These are phyloP conservation scores for Macrotrachela quadricornifera DNA, from an alignment of 1,140 invertebrate genomes.

Conservation along the genomic window DNA sequence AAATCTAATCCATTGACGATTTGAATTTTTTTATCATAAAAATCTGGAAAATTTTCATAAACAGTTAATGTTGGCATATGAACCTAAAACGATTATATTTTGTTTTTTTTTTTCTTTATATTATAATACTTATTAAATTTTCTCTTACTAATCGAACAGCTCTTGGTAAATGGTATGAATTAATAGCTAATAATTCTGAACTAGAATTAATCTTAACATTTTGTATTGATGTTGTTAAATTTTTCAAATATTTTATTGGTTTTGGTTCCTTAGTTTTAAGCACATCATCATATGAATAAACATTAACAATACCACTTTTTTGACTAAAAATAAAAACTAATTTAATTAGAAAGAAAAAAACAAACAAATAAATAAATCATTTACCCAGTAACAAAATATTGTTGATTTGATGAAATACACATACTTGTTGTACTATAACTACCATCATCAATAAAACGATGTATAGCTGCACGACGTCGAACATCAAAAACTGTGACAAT, in stretches of 20 bases:
- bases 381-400: conserved; percentile 54
- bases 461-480: conserved; percentile 36
- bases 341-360: too few relatives aligned
- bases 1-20: conserved; percentile 33
- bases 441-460: conserved; percentile 62
- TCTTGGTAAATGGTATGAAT: conserved; percentile 45
- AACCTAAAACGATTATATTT: conserved; percentile 27
- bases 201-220: conserved; percentile 55
- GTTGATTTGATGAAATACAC: conserved; percentile 47
- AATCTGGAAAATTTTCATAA: conserved; percentile 47
- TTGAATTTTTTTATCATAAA: conserved; percentile 43
- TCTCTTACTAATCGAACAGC: conserved; percentile 45
- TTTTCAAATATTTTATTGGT: conserved; percentile 36
- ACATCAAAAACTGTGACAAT: conserved; percentile 62
- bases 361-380: too few relatives aligned
- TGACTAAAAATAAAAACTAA: not conserved
- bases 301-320: conserved; percentile 55
- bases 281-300: conserved; percentile 38
- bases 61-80: conserved; percentile 14
- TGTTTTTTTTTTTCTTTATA: too few relatives aligned
- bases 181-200: conserved; percentile 55
- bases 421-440: conserved; percentile 51
- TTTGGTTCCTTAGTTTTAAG: conserved; percentile 20
- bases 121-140: not conserved
- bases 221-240: conserved; percentile 53